Conservation (phyloP, 1,140 invertebrate genomes). For the Polypedilum pembai region DNA sequence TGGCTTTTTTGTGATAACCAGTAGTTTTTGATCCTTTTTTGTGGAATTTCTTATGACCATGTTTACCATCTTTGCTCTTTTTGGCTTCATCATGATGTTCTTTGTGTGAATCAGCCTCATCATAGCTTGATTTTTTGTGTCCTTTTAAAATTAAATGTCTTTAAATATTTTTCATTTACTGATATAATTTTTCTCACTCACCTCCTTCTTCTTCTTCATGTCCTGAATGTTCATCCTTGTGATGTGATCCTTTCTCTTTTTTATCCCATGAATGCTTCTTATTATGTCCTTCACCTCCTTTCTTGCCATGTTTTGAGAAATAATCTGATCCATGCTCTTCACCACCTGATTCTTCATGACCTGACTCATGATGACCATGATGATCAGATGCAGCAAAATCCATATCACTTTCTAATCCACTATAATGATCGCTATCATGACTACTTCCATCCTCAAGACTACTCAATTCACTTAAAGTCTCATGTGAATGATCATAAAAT, state of each 20-base stretch:
- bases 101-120: conserved; percentile 52
- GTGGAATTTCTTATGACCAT: conserved; percentile 58
- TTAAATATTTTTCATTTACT: too few relatives aligned
- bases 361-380: not conserved
- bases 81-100: conserved; percentile 48
- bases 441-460: not conserved
- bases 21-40: conserved; percentile 61
- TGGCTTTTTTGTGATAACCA: conserved; percentile 71
- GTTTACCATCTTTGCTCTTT: conserved; percentile 58
- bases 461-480: not conserved
- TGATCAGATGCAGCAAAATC: not conserved
- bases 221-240: conserved; percentile 52
- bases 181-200: conserved; percentile 50
- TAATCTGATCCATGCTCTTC: conserved; percentile 46
- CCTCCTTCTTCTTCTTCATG: conserved; percentile 53
- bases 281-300: conserved; percentile 53
- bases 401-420: not conserved
- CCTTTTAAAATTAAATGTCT: conserved; percentile 34
- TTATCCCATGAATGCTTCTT: conserved; percentile 45
- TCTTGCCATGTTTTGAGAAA: conserved; percentile 46
- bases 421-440: not conserved
- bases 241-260: conserved; percentile 57
- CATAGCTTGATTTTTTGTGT: conserved; percentile 56
- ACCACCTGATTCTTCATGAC: conserved; percentile 41
- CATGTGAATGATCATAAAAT: not conserved